Conservation (phyloP, 2,888 invertebrate genomes). For the Drosophila flavopinicola region DNA sequence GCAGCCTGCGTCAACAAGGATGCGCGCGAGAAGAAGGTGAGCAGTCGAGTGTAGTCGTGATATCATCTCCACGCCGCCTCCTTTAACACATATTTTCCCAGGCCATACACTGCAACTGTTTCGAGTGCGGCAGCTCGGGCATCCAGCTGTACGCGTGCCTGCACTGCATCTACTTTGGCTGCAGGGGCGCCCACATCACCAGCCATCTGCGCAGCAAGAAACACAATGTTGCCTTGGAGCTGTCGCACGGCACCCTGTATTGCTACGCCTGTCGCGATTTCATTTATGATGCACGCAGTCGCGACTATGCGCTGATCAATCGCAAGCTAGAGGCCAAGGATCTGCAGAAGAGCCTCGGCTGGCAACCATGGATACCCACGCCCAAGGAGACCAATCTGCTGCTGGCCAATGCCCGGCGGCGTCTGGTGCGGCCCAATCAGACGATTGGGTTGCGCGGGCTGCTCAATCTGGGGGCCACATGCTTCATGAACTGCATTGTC, state of each 20-base stretch:
- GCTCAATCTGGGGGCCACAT: constrained; percentile 98
- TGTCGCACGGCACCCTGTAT: constrained; percentile 94
- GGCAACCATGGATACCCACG: constrained; percentile 92
- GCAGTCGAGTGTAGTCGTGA: constrained; percentile 21
- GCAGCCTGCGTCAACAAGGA: constrained; percentile 92
- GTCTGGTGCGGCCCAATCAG: constrained; percentile 91
- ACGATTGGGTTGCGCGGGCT: constrained; percentile 96
- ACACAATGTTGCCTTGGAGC: constrained; percentile 94
- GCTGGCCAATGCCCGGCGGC: constrained; percentile 90
- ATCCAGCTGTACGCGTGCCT: constrained; percentile 93
- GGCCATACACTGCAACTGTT: constrained; percentile 92
- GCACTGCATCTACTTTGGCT: constrained; percentile 97
- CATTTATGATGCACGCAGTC: constrained; percentile 92
- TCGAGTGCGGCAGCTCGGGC: constrained; percentile 91
- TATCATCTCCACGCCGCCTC: too few relatives aligned
- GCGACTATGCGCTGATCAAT: constrained; percentile 86
- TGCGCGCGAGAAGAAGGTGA: constrained; percentile 93
- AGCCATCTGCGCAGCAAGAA: constrained; percentile 92
- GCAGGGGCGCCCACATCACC: constrained; percentile 93
- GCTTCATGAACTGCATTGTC: constrained; percentile 99
- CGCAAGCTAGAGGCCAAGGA: constrained; percentile 87
- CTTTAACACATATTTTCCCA: neutral
- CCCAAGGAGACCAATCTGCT: constrained; percentile 91
- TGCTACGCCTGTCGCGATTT: constrained; percentile 97
- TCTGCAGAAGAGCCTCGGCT: constrained; percentile 87